Conservation (phyloP, 2,888 invertebrate genomes). For the Chydorus sphaericus region DNA sequence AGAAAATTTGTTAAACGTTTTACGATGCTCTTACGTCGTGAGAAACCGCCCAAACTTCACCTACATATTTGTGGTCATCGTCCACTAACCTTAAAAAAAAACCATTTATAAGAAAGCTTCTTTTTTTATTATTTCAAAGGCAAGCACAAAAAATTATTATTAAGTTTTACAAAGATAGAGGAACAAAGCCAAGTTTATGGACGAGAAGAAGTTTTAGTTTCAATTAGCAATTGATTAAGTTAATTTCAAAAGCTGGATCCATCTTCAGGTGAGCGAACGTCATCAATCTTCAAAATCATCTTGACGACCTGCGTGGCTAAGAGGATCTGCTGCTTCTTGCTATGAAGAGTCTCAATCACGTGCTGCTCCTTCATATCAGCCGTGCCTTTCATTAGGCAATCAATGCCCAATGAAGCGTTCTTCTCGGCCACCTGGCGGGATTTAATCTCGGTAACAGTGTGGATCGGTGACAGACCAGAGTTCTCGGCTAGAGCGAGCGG, state of each 20-base stretch:
- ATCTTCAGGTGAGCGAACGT: constrained; percentile 53
- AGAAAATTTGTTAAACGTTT: no score
- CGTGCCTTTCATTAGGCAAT: constrained; percentile 74
- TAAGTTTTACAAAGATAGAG: no score
- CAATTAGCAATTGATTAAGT: not conserved
- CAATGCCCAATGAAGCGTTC: constrained; percentile 79
- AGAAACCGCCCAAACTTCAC: no score
- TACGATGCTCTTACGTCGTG: no score
- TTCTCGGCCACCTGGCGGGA: constrained; percentile 71
- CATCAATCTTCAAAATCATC: constrained; percentile 99
- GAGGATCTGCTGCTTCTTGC: constrained; percentile 92
- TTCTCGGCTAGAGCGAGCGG: constrained; percentile 95
- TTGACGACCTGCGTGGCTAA: constrained; percentile 95
- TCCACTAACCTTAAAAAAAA: no score
- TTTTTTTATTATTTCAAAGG: no score
- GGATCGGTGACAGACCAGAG: constrained; percentile 82
- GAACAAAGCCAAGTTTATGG: no score
- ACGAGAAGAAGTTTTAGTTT: not conserved
- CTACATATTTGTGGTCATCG: no score
- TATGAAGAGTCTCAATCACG: constrained; percentile 91
- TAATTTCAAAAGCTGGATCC: not conserved
- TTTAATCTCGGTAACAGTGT: constrained; percentile 79
- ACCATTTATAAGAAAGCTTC: no score
- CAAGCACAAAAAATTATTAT: no score
- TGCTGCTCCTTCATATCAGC: constrained; percentile 85